Percentiles rank a stretch among this genome's conserved stretches.
Evolutionary conservation across 1,140 invertebrate genomes (phyloP).

Genomic region (Drosophila aff.): DNA sequence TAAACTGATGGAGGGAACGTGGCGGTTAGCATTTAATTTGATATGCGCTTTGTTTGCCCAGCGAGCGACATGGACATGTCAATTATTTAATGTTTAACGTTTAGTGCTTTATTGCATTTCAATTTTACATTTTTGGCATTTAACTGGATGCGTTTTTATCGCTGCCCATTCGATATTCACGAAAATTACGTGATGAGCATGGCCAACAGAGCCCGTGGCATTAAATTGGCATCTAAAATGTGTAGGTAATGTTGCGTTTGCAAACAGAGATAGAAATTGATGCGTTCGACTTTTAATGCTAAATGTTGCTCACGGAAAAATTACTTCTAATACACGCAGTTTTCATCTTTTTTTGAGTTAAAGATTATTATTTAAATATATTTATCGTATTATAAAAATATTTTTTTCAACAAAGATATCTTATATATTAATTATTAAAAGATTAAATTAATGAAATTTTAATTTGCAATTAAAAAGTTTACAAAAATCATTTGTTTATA

Average conservation of each 20-base stretch:
- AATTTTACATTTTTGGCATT: conserved; percentile 63
- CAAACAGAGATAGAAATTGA: conserved; percentile 3
- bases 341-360: no score
- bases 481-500: no score
- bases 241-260: conserved; percentile 7
- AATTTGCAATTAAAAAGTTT: no score
- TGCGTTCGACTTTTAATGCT: neutral
- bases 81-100: conserved; percentile 73
- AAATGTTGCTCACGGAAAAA: no score
- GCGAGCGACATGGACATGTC: conserved; percentile 61
- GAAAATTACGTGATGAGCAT: conserved; percentile 46
- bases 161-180: conserved; percentile 33
- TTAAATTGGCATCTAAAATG: conserved; percentile 23
- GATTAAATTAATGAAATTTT: no score
- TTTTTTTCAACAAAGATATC: no score
- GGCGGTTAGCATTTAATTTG: conserved; percentile 54
- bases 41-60: conserved; percentile 71
- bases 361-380: no score
- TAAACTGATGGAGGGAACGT: neutral
- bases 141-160: conserved; percentile 47
- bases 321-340: no score
- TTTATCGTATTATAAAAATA: no score
- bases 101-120: conserved; percentile 72
- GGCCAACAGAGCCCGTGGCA: neutral
- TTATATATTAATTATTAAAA: no score